Percentiles rank a stretch among this genome's conserved stretches.
Evolutionary conservation across 2,888 invertebrate species (phyloP).

Genomic region (Apeira syringaria): DNA sequence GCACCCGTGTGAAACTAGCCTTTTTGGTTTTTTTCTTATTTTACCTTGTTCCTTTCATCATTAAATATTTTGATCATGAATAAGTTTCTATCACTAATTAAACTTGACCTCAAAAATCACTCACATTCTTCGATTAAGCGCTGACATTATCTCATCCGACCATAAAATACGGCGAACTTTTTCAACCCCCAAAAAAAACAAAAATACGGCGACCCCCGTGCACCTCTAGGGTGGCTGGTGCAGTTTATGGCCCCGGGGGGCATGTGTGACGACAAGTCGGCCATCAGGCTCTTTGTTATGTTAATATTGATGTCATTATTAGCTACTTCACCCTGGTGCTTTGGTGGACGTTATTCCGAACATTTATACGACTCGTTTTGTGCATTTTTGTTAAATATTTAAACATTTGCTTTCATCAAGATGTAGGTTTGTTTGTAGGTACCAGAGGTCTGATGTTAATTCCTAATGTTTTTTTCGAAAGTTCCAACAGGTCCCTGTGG

Average conservation of each 20-base stretch:
- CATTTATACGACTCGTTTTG: slow-evolving; percentile 13
- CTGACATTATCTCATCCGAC: slow-evolving; percentile 15
- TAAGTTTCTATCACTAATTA: too few relatives aligned
- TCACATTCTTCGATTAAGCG: slow-evolving; percentile 5
- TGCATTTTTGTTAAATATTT: slow-evolving; percentile 1
- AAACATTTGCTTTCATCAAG: neutral
- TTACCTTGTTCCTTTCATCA: too few relatives aligned
- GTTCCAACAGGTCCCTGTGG: too few relatives aligned
- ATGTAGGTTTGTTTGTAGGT: neutral
- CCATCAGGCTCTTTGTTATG: slow-evolving; percentile 22
- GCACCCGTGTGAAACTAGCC: too few relatives aligned
- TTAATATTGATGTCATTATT: slow-evolving; percentile 22
- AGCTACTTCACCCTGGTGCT: slow-evolving; percentile 13
- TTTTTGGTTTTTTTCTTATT: too few relatives aligned
- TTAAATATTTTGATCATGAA: too few relatives aligned
- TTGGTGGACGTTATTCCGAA: slow-evolving; percentile 9
- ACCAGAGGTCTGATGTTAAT: too few relatives aligned
- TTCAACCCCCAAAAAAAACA: slow-evolving; percentile 6
- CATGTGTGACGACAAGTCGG: slow-evolving; percentile 27
- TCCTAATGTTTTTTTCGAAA: too few relatives aligned
- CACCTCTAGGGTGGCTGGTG: slow-evolving; percentile 18
- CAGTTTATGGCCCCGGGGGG: slow-evolving; percentile 28
- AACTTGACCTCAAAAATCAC: neutral
- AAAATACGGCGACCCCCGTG: slow-evolving; percentile 26
- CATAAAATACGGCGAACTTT: slow-evolving; percentile 13